Base-by-base conservation (phyloP, 2,888 invertebrate genomes). In the Brachyptera risi region DNA sequence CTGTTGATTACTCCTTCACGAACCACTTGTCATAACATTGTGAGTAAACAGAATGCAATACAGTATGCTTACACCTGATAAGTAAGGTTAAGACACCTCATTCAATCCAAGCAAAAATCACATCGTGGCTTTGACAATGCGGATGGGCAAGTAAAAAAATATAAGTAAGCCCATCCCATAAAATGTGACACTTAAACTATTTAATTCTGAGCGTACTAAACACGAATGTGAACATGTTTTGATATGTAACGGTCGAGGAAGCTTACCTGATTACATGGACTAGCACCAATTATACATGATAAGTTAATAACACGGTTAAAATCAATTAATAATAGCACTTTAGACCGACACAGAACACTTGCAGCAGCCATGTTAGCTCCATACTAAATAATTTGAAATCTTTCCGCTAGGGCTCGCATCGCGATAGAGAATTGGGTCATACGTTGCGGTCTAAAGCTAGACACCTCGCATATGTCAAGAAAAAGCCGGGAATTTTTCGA, bases 311-410 rank as follows among this genome's bases (percentile, higher is more conserved):
- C 62, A 61, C 65, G 65, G 59, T 62, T 65, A 57, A 65, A 58
- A 65, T 65, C 65, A 59, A 65, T 60, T 35, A 65, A 62, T 56
- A 65, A 65, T 40, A 65, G 65, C 63, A 65, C 65, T 56, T 65
- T 65, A 44, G 63, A 61, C 49, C 63, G 65, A 65, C 61, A 65
- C 65, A 65, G 63, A 27, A 65, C 61, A 60, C 65, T 61, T 58
- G 57, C 51, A 49, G 59, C 65, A 61, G 65, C 65, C 65, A 65
- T 65, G 59, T 63, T 63, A 51, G 47, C 63, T 54, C 58, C 59
- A 31, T 31, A 31, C 31, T 31, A 11, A 31, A 31, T 31, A 11
- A 7, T 31, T 31, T 11, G 7, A 31, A 5, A 11, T 11, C 11
- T 31, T 11, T 5, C 31, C 31, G 11, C 31, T 31, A 31, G 31